These are phyloP conservation scores for Rhyacophila evoluta DNA, from an alignment of 2,888 invertebrate species.

Conservation along the genomic window DNA sequence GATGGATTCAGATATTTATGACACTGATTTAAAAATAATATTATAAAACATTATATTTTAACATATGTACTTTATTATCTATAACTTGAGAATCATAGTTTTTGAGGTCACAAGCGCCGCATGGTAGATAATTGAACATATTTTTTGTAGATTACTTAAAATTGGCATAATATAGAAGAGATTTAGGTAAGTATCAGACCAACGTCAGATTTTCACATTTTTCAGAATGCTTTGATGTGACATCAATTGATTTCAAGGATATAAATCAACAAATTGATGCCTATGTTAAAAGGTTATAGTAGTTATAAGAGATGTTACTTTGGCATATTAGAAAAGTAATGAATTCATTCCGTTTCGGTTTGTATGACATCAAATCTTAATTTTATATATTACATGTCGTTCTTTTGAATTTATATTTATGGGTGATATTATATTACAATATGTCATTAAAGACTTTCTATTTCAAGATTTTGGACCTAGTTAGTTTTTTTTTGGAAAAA, in stretches of 20 bases:
- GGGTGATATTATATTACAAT: no score
- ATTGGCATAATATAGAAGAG: not conserved
- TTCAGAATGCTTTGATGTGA: no score
- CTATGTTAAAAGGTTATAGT: no score
- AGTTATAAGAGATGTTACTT: no score
- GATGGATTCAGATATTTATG: no score
- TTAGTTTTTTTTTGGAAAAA: not conserved
- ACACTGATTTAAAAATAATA: no score
- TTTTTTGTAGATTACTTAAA: slow-evolving; percentile 8
- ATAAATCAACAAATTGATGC: no score
- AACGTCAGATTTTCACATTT: no score
- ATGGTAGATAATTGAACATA: not conserved
- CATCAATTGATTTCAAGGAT: no score
- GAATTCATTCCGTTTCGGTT: not conserved
- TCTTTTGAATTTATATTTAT: not conserved
- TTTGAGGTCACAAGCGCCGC: not conserved
- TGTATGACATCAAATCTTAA: not conserved
- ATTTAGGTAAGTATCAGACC: not conserved
- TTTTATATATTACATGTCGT: not conserved
- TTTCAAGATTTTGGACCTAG: not conserved
- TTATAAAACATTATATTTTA: not conserved
- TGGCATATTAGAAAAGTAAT: no score
- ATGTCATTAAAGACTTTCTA: not conserved
- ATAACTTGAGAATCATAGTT: not conserved
- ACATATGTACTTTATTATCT: not conserved